phyloP scores from a whole-genome alignment of 2,113 vertebrate genomes.

The Eulemur macaco region DNA sequence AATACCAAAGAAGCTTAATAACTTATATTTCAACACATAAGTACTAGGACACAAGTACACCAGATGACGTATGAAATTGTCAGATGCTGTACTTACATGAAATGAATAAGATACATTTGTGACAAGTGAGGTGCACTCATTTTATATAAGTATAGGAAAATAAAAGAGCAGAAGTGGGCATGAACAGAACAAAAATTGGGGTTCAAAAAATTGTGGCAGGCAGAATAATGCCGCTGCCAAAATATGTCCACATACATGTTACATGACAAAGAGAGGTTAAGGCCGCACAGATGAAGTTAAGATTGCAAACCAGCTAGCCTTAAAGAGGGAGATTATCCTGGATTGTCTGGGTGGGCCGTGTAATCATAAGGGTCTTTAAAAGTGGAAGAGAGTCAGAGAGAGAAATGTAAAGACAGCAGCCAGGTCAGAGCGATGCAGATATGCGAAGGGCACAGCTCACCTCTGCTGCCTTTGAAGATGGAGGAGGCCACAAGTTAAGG shows the following conservation, averaged over 20 bases:
- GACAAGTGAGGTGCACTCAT: neutral
- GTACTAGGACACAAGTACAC: neutral
- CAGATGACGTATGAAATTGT: neutral
- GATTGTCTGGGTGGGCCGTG: neutral
- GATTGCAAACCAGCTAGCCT: neutral
- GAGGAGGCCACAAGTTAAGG: neutral
- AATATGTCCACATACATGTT: neutral
- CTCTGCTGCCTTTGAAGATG: neutral
- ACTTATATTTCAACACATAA: neutral
- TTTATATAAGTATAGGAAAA: neutral
- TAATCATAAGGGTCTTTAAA: neutral
- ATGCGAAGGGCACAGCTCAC: neutral
- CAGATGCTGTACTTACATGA: neutral
- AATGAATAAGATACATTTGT: neutral
- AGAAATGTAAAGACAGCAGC: neutral
- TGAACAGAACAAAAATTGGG: neutral
- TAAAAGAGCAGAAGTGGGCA: neutral
- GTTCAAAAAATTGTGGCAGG: neutral
- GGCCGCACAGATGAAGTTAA: neutral
- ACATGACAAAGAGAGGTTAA: neutral
- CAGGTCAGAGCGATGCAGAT: neutral
- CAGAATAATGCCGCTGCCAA: neutral
- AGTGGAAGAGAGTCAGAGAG: neutral
- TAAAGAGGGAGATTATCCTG: neutral
- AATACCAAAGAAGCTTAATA: neutral